These are phyloP conservation scores for Ophion ventricosus DNA, from an alignment of 2,888 invertebrate genomes.

Conservation along the genomic window DNA sequence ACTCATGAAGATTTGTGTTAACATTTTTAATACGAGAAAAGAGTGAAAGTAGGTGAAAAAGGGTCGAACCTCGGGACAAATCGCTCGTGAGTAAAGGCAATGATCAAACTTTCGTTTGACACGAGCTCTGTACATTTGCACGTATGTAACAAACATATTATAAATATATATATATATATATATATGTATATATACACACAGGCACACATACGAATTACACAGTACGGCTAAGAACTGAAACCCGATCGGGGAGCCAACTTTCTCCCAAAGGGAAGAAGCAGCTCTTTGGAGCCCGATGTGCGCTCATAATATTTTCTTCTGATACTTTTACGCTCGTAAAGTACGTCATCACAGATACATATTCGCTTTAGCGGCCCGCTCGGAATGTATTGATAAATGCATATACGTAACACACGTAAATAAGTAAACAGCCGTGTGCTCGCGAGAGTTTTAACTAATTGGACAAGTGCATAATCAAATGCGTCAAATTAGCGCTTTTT, in stretches of 20 bases:
- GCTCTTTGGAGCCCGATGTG: slow-evolving; percentile 28
- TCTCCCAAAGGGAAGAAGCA: slow-evolving; percentile 72
- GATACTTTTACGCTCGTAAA: slow-evolving; percentile 60
- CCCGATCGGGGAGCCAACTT: slow-evolving; percentile 73
- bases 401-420: slow-evolving; percentile 39
- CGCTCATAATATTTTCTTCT: slow-evolving; percentile 38
- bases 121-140: slow-evolving; percentile 37
- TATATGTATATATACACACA: not conserved
- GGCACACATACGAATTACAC: not conserved
- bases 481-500: slow-evolving; percentile 35
- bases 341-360: slow-evolving; percentile 49
- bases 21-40: slow-evolving; percentile 31
- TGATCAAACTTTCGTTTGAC: slow-evolving; percentile 65
- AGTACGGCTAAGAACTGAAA: slow-evolving; percentile 65
- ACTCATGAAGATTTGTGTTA: slow-evolving; percentile 11
- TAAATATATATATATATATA: slow-evolving; percentile 12
- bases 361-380: slow-evolving; percentile 27
- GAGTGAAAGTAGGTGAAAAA: slow-evolving; percentile 63
- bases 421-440: slow-evolving; percentile 31
- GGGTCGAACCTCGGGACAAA: slow-evolving; percentile 45
- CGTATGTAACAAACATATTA: slow-evolving; percentile 18
- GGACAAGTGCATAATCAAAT: slow-evolving; percentile 28
- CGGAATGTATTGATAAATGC: slow-evolving; percentile 10
- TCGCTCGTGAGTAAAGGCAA: slow-evolving; percentile 51
- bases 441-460: slow-evolving; percentile 47